Conservation (phyloP, 2,888 invertebrate species). For the Noctua janthe region DNA sequence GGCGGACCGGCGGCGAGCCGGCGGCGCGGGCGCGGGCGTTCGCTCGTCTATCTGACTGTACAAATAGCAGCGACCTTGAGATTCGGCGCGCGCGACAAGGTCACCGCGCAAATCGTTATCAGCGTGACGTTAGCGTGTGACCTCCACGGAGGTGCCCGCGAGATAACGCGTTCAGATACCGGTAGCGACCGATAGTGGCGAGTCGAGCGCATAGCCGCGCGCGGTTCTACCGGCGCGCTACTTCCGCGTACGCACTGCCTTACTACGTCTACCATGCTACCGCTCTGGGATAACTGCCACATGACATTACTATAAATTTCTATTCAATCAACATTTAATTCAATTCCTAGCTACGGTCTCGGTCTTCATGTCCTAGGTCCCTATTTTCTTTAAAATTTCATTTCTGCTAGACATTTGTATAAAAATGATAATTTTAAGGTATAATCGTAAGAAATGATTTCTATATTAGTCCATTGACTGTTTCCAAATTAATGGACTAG, state of each 20-base stretch:
- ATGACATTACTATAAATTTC: not conserved
- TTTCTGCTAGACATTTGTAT: not conserved
- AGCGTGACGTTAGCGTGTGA: slow-evolving; percentile 88
- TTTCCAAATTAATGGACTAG: not conserved
- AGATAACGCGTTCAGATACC: slow-evolving; percentile 83
- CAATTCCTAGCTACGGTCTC: not conserved
- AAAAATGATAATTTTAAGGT: not conserved
- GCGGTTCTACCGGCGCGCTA: slow-evolving; percentile 56
- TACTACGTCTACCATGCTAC: slow-evolving; percentile 12
- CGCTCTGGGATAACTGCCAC: not conserved
- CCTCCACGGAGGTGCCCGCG: slow-evolving; percentile 89
- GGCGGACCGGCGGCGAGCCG: slow-evolving; percentile 74
- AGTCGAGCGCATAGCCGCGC: slow-evolving; percentile 69
- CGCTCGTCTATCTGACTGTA: slow-evolving; percentile 85
- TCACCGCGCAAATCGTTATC: slow-evolving; percentile 90
- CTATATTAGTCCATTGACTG: not conserved
- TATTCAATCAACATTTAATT: not conserved
- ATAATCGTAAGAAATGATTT: not conserved
- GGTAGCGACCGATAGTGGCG: slow-evolving; percentile 86
- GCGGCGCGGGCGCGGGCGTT: slow-evolving; percentile 75
- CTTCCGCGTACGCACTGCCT: slow-evolving; percentile 62
- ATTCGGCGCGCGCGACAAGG: slow-evolving; percentile 90
- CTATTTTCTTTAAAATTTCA: not conserved
- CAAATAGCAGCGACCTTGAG: slow-evolving; percentile 89
- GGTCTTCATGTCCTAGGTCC: no score